A percentile compares a stretch with the other conserved stretches of the same genome.
Conservation (phyloP, 2,113 vertebrate genomes). For the Trematocara nigrifrons region DNA sequence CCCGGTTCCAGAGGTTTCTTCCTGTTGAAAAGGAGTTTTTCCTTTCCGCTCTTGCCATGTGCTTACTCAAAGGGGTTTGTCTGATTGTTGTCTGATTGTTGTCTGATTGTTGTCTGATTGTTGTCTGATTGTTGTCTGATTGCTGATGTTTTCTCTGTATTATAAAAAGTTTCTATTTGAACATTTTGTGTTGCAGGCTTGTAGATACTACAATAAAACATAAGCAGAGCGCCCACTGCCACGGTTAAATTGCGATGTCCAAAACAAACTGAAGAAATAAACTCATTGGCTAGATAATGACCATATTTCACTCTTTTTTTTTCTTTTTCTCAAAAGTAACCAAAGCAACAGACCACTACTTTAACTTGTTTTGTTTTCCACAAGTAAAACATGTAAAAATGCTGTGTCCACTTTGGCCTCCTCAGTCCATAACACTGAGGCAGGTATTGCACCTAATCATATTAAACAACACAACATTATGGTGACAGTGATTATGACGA, state of each 20-base stretch:
- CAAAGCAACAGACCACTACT: not conserved
- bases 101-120: not conserved
- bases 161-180: not conserved
- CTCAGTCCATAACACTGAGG: not conserved
- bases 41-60: accelerated
- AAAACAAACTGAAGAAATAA: not conserved
- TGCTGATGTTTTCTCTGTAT: not conserved
- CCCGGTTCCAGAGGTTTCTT: accelerated
- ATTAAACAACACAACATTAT: not conserved
- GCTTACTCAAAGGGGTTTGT: accelerated
- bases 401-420: not conserved
- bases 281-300: accelerated
- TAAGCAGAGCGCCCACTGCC: not conserved
- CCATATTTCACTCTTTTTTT: accelerated
- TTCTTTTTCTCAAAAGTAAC: not conserved
- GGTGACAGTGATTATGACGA: constrained; percentile 3
- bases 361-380: not conserved
- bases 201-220: not conserved
- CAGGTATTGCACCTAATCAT: constrained; percentile 15
- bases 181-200: not conserved
- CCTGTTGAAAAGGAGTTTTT: not conserved
- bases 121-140: not conserved
- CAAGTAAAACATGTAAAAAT: accelerated
- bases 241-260: not conserved
- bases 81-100: not conserved